Evolutionary conservation across 2,113 vertebrate species (phyloP), one percentile per base, ranked within the genome.

Genomic region (Diphyllodes magnificus): DNA sequence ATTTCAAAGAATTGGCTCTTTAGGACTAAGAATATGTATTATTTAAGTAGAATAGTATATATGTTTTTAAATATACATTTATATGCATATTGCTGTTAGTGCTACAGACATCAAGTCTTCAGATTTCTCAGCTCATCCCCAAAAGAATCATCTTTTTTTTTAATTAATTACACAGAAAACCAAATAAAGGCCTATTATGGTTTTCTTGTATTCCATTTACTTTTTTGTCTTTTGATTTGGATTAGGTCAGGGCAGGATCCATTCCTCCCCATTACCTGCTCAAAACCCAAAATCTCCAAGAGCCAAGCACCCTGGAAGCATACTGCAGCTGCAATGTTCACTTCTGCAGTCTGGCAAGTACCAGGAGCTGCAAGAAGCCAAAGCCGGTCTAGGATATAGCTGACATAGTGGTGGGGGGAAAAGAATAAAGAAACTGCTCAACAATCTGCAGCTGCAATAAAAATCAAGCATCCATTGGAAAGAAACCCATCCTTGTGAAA

Each of bases 361-460:
- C n/a, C 69, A 70, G 66, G 31, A 82, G 44, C 72, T 84, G 50
- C 71, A 69, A 69, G 69, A 73, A 63, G 56, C 61, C 39, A 22
- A 70, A 71, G 44, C 19, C 44, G 75, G 13, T 13, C n/a, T 47
- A 60, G 33, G 61, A 42, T 37, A 31, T 31, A 44, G 45, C 45
- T 73, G 64, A 54, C n/a, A 64, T 0, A 16, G 21, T 8, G 20
- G 15, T 30, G 31, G 7, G 5, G 12, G 10, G 0, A 0, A 44
- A 12, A 24, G 23, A 47, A 56, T 42, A 42, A 30, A 53, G 12
- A 45, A 72, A 30, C 12, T 1, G 2, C 15, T 40, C 24, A 1
- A 28, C 47, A 60, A 10, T 19, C 15, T 68, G 59, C 73, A 82
- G 15, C 13, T 69, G 31, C 61, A 87, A 59, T 56, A 61, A 76